A percentile compares a stretch with the other conserved stretches of the same genome.
Evolutionary conservation across 2,113 vertebrate genomes (phyloP).

Genomic region (Prionailurus viverrinus): DNA sequence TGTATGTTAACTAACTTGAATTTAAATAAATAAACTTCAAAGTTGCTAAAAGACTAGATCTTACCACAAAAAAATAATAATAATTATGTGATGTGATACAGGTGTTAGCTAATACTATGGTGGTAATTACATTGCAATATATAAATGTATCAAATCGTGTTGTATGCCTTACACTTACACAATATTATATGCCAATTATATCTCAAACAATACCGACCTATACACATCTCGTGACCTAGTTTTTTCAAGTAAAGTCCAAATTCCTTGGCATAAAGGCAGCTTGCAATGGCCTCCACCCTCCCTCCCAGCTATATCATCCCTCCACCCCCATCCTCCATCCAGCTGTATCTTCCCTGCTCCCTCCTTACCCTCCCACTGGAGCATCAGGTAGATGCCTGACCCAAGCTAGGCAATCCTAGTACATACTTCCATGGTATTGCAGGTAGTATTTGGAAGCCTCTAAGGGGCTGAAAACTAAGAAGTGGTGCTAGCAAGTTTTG

Average conservation of each 20-base stretch:
- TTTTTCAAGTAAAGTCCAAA: background rate
- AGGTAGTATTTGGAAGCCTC: background rate
- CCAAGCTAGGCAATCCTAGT: background rate
- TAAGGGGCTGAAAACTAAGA: background rate
- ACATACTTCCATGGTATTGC: background rate
- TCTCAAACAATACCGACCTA: background rate
- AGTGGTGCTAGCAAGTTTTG: background rate
- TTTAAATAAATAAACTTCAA: too few relatives aligned
- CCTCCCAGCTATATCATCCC: background rate
- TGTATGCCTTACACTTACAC: too few relatives aligned
- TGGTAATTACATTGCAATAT: too few relatives aligned
- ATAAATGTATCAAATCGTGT: too few relatives aligned
- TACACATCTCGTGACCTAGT: background rate
- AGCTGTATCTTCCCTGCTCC: background rate
- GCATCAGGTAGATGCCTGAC: background rate
- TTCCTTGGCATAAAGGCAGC: background rate
- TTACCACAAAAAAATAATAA: too few relatives aligned
- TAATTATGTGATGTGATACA: too few relatives aligned
- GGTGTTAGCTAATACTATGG: too few relatives aligned
- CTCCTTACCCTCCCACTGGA: background rate
- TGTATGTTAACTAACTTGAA: too few relatives aligned
- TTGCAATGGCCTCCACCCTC: background rate
- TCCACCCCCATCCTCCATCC: background rate
- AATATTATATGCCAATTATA: background rate
- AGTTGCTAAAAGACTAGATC: too few relatives aligned